A percentile compares a stretch with the other conserved stretches of the same genome.
These are phyloP conservation scores for Eristalis tenax DNA, from an alignment of 2,888 invertebrate genomes.

Conservation along the genomic window DNA sequence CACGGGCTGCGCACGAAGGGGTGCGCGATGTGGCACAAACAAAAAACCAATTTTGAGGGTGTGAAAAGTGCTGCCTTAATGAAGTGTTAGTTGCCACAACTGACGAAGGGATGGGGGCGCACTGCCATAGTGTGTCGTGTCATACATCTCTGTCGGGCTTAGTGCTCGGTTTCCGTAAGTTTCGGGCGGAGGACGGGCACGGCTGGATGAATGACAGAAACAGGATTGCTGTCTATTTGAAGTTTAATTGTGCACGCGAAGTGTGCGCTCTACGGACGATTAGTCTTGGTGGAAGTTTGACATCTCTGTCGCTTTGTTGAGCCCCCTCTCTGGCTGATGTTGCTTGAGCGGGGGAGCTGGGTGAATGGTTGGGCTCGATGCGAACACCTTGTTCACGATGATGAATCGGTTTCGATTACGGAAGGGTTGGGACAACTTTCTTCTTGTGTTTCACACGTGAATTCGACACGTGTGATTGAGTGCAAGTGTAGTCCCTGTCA, in stretches of 20 bases:
- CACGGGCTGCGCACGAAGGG: neutral
- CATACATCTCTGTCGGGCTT: conserved; percentile 68
- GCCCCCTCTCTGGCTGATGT: too few species aligned
- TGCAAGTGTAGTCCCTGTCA: neutral
- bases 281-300: conserved; percentile 18
- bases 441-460: neutral
- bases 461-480: neutral
- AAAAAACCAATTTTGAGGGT: conserved; percentile 65
- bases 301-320: neutral
- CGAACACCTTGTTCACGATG: neutral
- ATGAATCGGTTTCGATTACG: neutral
- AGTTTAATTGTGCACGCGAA: conserved; percentile 37
- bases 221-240: conserved; percentile 35
- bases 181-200: conserved; percentile 5
- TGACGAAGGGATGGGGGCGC: conserved; percentile 9
- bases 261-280: conserved; percentile 3
- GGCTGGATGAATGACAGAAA: conserved; percentile 34
- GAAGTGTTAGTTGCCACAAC: conserved; percentile 66
- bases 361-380: neutral
- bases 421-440: neutral
- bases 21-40: neutral
- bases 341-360: neutral
- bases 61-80: conserved; percentile 70
- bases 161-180: conserved; percentile 63
- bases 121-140: conserved; percentile 46